Evolutionary conservation across 2,888 invertebrate genomes (phyloP).

Genomic region (Amphipoea oculea): DNA sequence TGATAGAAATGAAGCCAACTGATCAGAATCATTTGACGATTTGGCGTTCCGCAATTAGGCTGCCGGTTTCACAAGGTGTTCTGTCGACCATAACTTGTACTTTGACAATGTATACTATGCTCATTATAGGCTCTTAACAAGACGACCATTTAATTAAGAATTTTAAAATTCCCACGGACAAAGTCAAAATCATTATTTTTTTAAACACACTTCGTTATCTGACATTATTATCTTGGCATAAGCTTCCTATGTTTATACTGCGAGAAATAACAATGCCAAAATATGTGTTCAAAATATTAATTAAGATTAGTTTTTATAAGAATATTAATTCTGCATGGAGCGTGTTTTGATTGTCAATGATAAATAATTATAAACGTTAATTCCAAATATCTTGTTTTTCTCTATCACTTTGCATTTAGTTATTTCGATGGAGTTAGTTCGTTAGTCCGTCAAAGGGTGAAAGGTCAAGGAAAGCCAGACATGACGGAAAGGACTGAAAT

Average conservation of each 20-base stretch:
- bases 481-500: neutral
- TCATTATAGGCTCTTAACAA: slow-evolving; percentile 1
- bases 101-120: slow-evolving; percentile 18
- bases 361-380: neutral
- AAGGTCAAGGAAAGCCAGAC: neutral
- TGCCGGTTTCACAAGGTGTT: neutral
- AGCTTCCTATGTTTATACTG: slow-evolving; percentile 33
- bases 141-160: slow-evolving; percentile 33
- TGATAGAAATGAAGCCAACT: too few species aligned
- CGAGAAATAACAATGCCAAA: slow-evolving; percentile 14
- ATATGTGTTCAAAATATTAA: slow-evolving; percentile 23
- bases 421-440: neutral
- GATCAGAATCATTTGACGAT: too few species aligned
- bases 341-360: neutral
- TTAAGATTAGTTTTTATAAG: slow-evolving; percentile 5
- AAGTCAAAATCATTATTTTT: slow-evolving; percentile 31
- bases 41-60: too few species aligned
- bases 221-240: slow-evolving; percentile 17
- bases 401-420: neutral
- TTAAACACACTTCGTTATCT: slow-evolving; percentile 29
- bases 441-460: neutral
- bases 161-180: slow-evolving; percentile 40
- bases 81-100: neutral
- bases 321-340: neutral
- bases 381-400: neutral